A percentile compares a stretch with the other conserved stretches of the same genome.
Evolutionary conservation across 2,888 invertebrate species (phyloP).

Genomic region (Hyposoter dolosus): DNA sequence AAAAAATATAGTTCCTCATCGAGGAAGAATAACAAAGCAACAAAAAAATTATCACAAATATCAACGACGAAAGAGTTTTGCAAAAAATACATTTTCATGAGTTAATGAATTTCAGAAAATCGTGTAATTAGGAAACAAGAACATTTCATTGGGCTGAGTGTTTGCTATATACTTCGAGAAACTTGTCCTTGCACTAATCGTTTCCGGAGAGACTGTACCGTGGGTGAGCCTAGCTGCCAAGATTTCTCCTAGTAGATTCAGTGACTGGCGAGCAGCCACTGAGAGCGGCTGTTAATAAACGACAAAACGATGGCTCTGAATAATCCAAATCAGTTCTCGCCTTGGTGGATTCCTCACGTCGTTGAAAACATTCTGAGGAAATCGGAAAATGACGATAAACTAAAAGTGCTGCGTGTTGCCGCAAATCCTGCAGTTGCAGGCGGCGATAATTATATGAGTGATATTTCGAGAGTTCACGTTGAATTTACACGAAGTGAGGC

Average conservation of each 20-base stretch:
- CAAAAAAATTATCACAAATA: background rate
- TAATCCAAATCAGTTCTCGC: conserved; percentile 12
- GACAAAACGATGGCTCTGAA: background rate
- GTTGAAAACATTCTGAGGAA: conserved; percentile 75
- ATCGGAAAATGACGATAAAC: conserved; percentile 74
- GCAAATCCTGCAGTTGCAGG: conserved; percentile 78
- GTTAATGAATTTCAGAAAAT: background rate
- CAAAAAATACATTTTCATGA: too few relatives aligned
- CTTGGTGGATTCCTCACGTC: conserved; percentile 77
- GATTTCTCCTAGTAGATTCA: background rate
- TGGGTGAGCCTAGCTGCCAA: background rate
- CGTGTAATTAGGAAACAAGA: background rate
- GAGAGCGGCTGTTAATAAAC: background rate
- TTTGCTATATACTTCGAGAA: background rate
- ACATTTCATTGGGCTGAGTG: background rate
- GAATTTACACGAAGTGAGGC: conserved; percentile 69
- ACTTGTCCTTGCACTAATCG: background rate
- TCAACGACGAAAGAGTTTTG: background rate
- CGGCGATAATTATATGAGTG: conserved; percentile 82
- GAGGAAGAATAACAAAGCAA: too few relatives aligned
- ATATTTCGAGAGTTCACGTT: conserved; percentile 77
- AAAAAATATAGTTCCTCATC: too few relatives aligned
- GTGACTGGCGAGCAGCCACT: background rate
- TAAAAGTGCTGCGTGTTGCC: conserved; percentile 75
- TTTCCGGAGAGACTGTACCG: background rate